Percentiles rank a stretch among this genome's conserved stretches.
Conservation (phyloP, 53 echinoderm and acorn worm species). For the Echinarachnius parma region DNA sequence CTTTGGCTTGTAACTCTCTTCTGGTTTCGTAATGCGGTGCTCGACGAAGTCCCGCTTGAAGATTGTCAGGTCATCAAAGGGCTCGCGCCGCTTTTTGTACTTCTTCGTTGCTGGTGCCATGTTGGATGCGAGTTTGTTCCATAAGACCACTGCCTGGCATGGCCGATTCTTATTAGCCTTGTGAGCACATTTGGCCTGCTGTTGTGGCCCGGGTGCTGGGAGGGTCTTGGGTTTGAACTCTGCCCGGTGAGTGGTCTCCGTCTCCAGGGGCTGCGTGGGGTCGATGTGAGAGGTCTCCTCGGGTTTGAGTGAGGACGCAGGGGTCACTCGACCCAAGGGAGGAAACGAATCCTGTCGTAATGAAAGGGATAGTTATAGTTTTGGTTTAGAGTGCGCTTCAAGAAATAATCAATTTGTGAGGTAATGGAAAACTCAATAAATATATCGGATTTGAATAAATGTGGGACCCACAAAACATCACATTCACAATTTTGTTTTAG, state of each 20-base stretch:
- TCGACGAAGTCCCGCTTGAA: conserved; percentile 79
- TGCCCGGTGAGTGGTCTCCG: conserved; percentile 72
- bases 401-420: no score
- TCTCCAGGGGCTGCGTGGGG: conserved; percentile 54
- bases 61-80: conserved; percentile 66
- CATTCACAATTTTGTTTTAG: no score
- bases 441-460: no score
- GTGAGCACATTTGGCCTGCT: no score
- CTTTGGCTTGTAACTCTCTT: conserved; percentile 84
- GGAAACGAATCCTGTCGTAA: conserved; percentile 85
- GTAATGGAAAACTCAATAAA: no score
- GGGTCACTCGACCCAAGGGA: conserved; percentile 67
- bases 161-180: no score
- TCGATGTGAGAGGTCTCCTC: conserved; percentile 50
- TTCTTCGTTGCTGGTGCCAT: not conserved
- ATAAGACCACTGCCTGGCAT: no score
- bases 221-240: conserved; percentile 72
- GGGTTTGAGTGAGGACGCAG: conserved; percentile 75
- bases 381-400: no score
- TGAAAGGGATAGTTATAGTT: no score
- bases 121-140: not conserved
- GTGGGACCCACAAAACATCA: no score
- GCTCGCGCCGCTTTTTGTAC: not conserved
- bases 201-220: not conserved
- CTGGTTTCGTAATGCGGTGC: conserved; percentile 54